A percentile compares a stretch with the other conserved stretches of the same genome.
phyloP scores from a whole-genome alignment of 2,113 vertebrate genomes.

The Columba janthina region DNA sequence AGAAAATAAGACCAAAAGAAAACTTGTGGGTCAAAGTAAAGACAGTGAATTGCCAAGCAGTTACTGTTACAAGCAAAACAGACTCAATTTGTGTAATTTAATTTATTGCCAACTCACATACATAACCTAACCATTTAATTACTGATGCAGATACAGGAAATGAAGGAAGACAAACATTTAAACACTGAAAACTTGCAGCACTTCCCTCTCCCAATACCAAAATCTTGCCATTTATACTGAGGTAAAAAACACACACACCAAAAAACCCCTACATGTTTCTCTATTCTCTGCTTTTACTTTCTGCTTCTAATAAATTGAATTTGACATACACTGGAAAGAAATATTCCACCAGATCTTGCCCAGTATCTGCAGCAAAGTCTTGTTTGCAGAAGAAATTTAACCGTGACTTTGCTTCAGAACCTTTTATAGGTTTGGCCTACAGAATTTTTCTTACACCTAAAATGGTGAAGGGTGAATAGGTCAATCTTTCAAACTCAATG shows the following conservation, averaged over 20 bases:
- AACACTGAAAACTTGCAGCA: neutral
- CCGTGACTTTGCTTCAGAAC: neutral
- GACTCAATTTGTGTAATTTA: neutral
- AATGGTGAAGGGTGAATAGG: constrained; percentile 14
- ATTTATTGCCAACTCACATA: neutral
- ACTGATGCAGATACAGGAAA: neutral
- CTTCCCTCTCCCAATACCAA: neutral
- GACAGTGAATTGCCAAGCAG: neutral
- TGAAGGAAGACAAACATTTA: neutral
- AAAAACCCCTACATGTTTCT: no score
- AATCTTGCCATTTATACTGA: neutral
- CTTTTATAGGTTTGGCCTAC: constrained; percentile 22
- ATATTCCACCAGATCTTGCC: neutral
- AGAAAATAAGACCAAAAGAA: neutral
- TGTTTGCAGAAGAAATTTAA: neutral
- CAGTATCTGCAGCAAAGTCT: neutral
- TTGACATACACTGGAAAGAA: neutral
- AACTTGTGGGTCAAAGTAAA: neutral
- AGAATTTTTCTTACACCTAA: constrained; percentile 20
- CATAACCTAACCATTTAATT: neutral
- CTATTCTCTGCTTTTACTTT: neutral
- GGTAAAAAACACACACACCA: no score
- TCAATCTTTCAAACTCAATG: neutral
- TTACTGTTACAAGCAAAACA: neutral
- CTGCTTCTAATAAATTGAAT: neutral